A percentile compares a stretch with the other conserved stretches of the same genome.
phyloP scores from a whole-genome alignment of 2,888 invertebrate species.

The Malthinus seriepunctatus region DNA sequence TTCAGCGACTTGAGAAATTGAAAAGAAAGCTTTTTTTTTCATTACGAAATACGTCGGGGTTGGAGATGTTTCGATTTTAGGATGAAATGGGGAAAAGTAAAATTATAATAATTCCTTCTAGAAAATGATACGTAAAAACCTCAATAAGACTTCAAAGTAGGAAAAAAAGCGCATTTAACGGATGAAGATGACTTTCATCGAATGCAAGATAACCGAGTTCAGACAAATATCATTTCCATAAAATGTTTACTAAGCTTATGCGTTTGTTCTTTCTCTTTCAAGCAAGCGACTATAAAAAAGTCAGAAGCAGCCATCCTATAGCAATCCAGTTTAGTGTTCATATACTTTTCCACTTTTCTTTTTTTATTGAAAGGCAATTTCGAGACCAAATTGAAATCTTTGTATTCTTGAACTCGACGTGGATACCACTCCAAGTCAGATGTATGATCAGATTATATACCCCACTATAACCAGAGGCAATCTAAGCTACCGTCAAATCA shows the following conservation, averaged over 20 bases:
- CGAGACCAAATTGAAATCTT: slow-evolving; percentile 56
- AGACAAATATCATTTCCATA: slow-evolving; percentile 28
- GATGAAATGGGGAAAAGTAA: background rate
- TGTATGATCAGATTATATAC: slow-evolving; percentile 55
- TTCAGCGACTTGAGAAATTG: too few species aligned
- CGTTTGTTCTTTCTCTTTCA: slow-evolving; percentile 18
- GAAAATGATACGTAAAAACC: slow-evolving; percentile 7
- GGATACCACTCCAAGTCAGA: slow-evolving; percentile 53
- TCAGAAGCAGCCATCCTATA: slow-evolving; percentile 29
- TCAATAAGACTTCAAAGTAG: slow-evolving; percentile 6
- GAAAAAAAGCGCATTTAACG: slow-evolving; percentile 6
- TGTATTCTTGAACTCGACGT: slow-evolving; percentile 53
- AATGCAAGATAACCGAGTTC: slow-evolving; percentile 18
- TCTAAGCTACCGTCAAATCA: slow-evolving; percentile 36
- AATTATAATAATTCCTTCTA: slow-evolving; percentile 4
- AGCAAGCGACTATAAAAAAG: slow-evolving; percentile 30
- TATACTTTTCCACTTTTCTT: slow-evolving; percentile 52
- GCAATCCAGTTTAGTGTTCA: slow-evolving; percentile 53
- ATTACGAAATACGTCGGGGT: too few species aligned
- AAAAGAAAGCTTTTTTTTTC: too few species aligned
- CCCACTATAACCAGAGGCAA: slow-evolving; percentile 40
- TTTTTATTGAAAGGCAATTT: slow-evolving; percentile 55
- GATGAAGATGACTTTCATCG: slow-evolving; percentile 14
- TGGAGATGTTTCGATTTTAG: background rate
- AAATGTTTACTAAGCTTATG: slow-evolving; percentile 25